Base-by-base conservation (phyloP, 2,888 invertebrate species). In the Melanchra persicariae region DNA sequence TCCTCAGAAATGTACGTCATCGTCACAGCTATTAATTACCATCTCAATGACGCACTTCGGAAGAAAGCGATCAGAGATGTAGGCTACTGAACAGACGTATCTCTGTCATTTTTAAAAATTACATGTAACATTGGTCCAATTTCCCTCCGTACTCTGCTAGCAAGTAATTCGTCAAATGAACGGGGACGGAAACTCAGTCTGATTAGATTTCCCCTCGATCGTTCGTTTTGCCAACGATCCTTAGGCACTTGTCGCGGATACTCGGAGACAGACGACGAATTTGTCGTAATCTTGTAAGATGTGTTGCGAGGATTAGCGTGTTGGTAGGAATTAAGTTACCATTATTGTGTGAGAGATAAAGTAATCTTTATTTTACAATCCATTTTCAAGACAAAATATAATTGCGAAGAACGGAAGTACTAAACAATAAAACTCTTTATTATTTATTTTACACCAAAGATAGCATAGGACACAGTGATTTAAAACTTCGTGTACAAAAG, bases 201-300 rank as follows among this genome's bases (percentile, higher is more conserved):
- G 73, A 83, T 83, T 79, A 71, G 49, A 83, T 83, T 83, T 77
- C 74, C 76, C 40, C 62, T 68, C 47, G 62, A 80, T 66, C 62
- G 68, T 65, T 62, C 80, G 61, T 65, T 60, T 68, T 40, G 71
- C 64, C 64, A 79, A 68, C 61, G 76, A 71, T 80, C 49, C 55
- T 51, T 26, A 24, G 37, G 49, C 37, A 78, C 54, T 73, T 55
- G 22, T 15, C 54, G 37, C 26, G n/a, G 22, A 47, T 49, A 67
- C 22, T 26, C 43, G 19, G 26, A 65, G 47, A 68, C 55, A 59
- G 34, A 40, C 52, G 52, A 51, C 59, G 65, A 70, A 43, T 75
- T 69, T 26, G 45, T 61, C 52, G 24, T 59, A 57, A 79, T 70
- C 52, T 52, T 49, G 24, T 26, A 55, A 67, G 61, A 62, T 60